Evolutionary conservation across 2,113 vertebrate genomes (phyloP).

Genomic region (Aptenodytes patagonicus): DNA sequence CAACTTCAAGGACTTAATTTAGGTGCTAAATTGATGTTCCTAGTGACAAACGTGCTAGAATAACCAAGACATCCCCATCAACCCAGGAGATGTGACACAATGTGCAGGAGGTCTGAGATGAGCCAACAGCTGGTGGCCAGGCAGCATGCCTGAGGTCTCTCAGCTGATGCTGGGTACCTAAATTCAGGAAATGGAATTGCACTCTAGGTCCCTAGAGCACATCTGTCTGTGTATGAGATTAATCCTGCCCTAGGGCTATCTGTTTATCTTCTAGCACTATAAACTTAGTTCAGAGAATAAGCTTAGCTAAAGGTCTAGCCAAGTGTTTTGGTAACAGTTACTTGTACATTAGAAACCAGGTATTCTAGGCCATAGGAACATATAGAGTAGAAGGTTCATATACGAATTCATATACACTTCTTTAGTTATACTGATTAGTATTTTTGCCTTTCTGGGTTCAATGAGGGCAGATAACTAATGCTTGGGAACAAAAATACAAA

Average conservation of each 20-base stretch:
- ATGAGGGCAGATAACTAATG: background rate
- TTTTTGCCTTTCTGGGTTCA: background rate
- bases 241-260: background rate
- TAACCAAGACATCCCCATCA: background rate
- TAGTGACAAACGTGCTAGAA: background rate
- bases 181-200: background rate
- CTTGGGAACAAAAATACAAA: background rate
- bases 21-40: background rate
- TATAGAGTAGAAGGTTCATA: background rate
- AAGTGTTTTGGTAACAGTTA: background rate
- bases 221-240: background rate
- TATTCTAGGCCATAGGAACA: background rate
- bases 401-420: background rate
- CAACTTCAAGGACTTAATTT: background rate
- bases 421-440: background rate
- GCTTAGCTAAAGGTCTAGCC: background rate
- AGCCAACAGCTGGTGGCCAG: background rate
- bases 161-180: background rate
- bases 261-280: background rate
- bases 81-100: background rate
- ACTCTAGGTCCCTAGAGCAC: no score
- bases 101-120: background rate
- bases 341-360: background rate
- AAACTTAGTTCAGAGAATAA: background rate
- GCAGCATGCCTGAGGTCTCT: fast-evolving